These are phyloP conservation scores for Stylophora pistillata DNA, from an alignment of 64 coral and sea anemone genomes.

Conservation along the genomic window DNA sequence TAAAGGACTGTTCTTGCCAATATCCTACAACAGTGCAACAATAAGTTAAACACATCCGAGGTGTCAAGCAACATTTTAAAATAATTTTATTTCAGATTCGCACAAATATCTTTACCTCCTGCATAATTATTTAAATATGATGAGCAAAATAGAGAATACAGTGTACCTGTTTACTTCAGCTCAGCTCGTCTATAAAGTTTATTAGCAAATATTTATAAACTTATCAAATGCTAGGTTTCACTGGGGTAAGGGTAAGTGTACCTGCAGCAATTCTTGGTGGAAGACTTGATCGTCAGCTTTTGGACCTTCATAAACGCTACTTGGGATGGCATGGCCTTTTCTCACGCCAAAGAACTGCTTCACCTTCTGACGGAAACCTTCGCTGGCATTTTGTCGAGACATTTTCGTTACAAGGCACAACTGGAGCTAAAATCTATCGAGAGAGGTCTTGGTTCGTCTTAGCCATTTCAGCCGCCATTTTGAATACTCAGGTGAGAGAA, in stretches of 20 bases:
- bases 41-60: neutral
- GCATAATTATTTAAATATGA: too few species aligned
- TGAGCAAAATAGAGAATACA: too few species aligned
- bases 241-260: neutral
- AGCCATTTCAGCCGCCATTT: constrained; percentile 17
- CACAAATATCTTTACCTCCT: too few species aligned
- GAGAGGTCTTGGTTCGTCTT: neutral
- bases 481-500: neutral
- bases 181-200: too few species aligned
- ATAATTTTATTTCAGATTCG: too few species aligned
- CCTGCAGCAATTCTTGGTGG: constrained; percentile 66
- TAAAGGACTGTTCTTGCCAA: constrained; percentile 68
- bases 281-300: constrained; percentile 60
- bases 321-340: constrained; percentile 52
- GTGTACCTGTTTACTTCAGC: too few species aligned
- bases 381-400: constrained; percentile 49
- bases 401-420: neutral
- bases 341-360: constrained; percentile 73
- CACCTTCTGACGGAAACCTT: constrained; percentile 55
- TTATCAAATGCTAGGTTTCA: neutral
- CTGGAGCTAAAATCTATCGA: neutral
- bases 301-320: constrained; percentile 56
- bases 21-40: constrained; percentile 60
- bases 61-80: too few species aligned
- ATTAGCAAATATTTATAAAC: too few species aligned